These are phyloP conservation scores for Eupleurogrammus muticus DNA, from an alignment of 2,797 vertebrate genomes.

Conservation along the genomic window DNA sequence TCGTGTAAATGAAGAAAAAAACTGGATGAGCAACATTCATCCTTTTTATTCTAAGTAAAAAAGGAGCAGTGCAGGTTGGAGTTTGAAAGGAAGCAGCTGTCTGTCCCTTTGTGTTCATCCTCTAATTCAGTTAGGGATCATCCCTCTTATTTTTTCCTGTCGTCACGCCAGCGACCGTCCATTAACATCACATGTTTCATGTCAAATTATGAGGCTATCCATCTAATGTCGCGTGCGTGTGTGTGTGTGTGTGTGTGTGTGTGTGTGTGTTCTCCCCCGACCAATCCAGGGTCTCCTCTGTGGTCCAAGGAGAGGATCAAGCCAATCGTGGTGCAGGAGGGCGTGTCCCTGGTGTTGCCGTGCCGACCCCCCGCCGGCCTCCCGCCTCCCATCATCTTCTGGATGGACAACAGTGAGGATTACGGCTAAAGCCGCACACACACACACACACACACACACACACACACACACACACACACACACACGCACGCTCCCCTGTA, in stretches of 20 bases:
- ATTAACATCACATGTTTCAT: conserved; percentile 35
- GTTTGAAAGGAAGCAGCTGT: conserved; percentile 41
- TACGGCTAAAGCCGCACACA: neutral
- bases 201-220: conserved; percentile 12
- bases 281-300: conserved; percentile 90
- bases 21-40: too few relatives aligned
- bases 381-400: conserved; percentile 96
- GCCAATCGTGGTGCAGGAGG: conserved; percentile 88
- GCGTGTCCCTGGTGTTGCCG: conserved; percentile 88
- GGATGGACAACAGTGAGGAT: conserved; percentile 99
- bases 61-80: too few relatives aligned
- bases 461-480: too few relatives aligned
- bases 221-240: too few relatives aligned
- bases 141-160: conserved; percentile 47
- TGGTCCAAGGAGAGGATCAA: conserved; percentile 97
- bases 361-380: conserved; percentile 94
- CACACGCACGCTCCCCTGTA: too few relatives aligned
- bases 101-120: conserved; percentile 50
- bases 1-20: too few relatives aligned
- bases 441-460: too few relatives aligned
- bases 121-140: conserved; percentile 28
- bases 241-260: too few relatives aligned
- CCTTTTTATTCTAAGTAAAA: too few relatives aligned
- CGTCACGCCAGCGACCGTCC: conserved; percentile 27
- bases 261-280: conserved; percentile 23